Evolutionary conservation across 2,888 invertebrate species (phyloP).

Genomic region (Drosophila sordidula): DNA sequence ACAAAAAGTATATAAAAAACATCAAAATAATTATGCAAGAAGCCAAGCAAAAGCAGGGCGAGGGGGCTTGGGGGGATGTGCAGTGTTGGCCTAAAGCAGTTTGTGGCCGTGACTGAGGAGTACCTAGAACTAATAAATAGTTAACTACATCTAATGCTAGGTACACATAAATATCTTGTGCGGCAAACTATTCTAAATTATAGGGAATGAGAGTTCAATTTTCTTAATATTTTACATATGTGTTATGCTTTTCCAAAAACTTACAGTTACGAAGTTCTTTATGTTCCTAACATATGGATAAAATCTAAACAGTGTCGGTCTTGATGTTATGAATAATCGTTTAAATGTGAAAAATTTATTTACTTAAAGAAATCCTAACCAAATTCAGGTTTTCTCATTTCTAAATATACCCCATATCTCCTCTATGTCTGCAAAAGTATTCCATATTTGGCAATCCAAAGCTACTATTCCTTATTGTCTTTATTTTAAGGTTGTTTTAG

Average conservation of each 20-base stretch:
- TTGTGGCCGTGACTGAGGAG: conserved; percentile 9
- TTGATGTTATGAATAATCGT: too few species aligned
- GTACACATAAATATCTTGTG: background rate
- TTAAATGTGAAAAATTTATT: too few species aligned
- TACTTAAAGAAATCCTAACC: too few species aligned
- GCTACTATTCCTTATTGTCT: too few species aligned
- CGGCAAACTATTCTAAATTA: background rate
- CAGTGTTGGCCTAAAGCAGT: conserved; percentile 6
- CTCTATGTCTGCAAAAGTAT: too few species aligned
- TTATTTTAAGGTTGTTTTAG: too few species aligned
- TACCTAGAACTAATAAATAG: conserved; percentile 8
- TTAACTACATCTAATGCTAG: conserved; percentile 17
- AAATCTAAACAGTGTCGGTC: too few species aligned
- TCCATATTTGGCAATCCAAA: too few species aligned
- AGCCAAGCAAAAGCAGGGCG: conserved; percentile 2
- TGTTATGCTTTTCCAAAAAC: background rate
- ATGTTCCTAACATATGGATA: too few species aligned
- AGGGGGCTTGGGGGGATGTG: background rate
- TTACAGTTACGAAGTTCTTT: too few species aligned
- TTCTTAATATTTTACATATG: background rate
- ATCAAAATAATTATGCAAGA: conserved; percentile 25
- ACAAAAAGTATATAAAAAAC: conserved; percentile 19
- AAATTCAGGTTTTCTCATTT: too few species aligned
- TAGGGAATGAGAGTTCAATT: background rate
- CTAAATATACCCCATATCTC: too few species aligned